phyloP scores from a whole-genome alignment of 2,113 vertebrate species.

The Oxyura jamaicensis region DNA sequence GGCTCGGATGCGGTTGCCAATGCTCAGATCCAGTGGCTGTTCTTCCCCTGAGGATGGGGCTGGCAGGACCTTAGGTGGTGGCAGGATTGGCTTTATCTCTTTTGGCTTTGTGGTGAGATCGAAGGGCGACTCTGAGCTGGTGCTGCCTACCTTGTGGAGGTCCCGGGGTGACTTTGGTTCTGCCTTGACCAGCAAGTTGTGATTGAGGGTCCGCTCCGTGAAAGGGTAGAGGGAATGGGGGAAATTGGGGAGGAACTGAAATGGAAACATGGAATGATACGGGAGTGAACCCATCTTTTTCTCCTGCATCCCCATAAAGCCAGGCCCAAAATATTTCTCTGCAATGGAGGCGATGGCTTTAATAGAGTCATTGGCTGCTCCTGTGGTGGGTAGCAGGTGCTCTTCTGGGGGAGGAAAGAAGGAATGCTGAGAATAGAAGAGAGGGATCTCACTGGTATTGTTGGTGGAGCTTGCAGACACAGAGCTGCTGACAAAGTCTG shows the following conservation, averaged over 20 bases:
- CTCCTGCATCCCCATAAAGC: constrained; percentile 95
- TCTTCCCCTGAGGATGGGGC: constrained; percentile 83
- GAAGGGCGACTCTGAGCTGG: constrained; percentile 89
- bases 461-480: constrained; percentile 78
- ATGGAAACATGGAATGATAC: constrained; percentile 96
- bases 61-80: constrained; percentile 75
- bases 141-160: constrained; percentile 84
- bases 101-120: constrained; percentile 97
- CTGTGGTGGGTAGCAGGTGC: constrained; percentile 87
- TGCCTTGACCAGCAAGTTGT: constrained; percentile 92
- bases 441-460: constrained; percentile 81
- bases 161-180: constrained; percentile 95
- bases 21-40: constrained; percentile 96
- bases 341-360: constrained; percentile 99
- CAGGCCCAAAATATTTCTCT: constrained; percentile 97
- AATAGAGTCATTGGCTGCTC: constrained; percentile 93
- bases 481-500: constrained; percentile 78
- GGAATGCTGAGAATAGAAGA: constrained; percentile 91
- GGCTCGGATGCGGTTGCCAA: constrained; percentile 88
- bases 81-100: constrained; percentile 84
- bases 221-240: constrained; percentile 95
- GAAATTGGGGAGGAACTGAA: constrained; percentile 95
- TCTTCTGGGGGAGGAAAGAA: constrained; percentile 96
- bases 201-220: constrained; percentile 89
- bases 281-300: constrained; percentile 94